These are phyloP conservation scores for Syrmaticus mikado DNA, from an alignment of 2,113 vertebrate genomes.

Conservation along the genomic window DNA sequence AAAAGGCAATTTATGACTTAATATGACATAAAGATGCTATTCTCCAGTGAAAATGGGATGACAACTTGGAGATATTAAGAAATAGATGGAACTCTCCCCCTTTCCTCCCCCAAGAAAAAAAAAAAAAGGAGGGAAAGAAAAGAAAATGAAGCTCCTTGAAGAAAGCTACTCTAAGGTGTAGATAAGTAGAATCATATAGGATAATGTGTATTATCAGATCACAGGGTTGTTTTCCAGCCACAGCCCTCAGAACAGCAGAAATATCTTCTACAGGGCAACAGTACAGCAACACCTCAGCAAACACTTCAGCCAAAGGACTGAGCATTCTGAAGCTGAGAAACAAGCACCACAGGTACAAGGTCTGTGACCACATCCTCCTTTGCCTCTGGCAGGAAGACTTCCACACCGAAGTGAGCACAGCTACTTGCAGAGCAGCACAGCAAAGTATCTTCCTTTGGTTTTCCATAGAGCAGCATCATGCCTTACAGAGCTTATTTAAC, in stretches of 20 bases:
- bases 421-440: background rate
- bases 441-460: fast-evolving
- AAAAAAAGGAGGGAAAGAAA: background rate
- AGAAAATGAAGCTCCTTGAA: background rate
- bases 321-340: background rate
- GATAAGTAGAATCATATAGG: background rate
- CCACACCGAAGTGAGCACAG: fast-evolving
- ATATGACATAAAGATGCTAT: background rate
- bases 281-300: background rate
- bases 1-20: background rate
- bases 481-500: background rate
- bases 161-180: background rate
- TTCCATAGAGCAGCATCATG: background rate
- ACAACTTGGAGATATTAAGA: background rate
- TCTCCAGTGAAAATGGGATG: background rate
- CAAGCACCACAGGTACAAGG: background rate
- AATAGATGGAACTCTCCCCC: background rate
- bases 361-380: background rate
- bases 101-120: too few species aligned
- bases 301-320: background rate
- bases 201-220: background rate
- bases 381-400: background rate
- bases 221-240: background rate
- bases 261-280: background rate
- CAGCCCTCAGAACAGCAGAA: background rate